Evolutionary conservation across 2,113 vertebrate species (phyloP), one percentile per base, ranked within the genome.

Genomic region (Nothobranchius furzeri): DNA sequence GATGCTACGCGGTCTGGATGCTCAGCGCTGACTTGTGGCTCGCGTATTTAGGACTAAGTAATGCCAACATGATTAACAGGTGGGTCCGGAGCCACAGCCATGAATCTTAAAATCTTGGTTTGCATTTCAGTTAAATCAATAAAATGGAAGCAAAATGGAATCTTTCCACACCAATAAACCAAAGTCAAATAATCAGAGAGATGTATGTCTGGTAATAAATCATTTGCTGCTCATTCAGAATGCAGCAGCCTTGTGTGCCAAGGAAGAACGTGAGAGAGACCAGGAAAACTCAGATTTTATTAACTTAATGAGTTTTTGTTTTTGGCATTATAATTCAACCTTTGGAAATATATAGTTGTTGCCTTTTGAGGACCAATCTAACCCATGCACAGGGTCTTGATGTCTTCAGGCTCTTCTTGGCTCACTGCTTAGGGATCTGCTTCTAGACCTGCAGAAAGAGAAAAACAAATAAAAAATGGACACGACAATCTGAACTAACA

Each of bases 141-240:
- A 40, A 3, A 40, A 40, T 8, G 1, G 6, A 40, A 35, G 15
- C 13, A 48, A 66, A 17, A 70, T 66, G 53, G 6, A 54, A 50
- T 59, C 43, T 43, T n/a, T 77, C 30, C 50, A 70, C 3, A 9
- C 20, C 62, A 46, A 50, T 43, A 73, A 68, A 70, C 53, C 60
- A 57, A 30, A 25, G 53, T 46, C 25, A 53, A 45, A 50, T 30
- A 68, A 46, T n/a, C 3, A 48, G 58, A n/a, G 37, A 46, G 10
- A 46, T 45, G 48, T 50, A 62, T 63, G 60, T 65, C 40, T 35
- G 20, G 40, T 37, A 37, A 51, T 60, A 47, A 61, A 64, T 24
- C 35, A 3, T 15, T 46, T 14, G 20, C 24, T 49, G 30, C 15
- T 60, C 17, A 47, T 60, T 50, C 24, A 43, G 37, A 35, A 7